These are phyloP conservation scores for Psettodes erumei DNA, from an alignment of 2,113 vertebrate genomes.

Conservation along the genomic window DNA sequence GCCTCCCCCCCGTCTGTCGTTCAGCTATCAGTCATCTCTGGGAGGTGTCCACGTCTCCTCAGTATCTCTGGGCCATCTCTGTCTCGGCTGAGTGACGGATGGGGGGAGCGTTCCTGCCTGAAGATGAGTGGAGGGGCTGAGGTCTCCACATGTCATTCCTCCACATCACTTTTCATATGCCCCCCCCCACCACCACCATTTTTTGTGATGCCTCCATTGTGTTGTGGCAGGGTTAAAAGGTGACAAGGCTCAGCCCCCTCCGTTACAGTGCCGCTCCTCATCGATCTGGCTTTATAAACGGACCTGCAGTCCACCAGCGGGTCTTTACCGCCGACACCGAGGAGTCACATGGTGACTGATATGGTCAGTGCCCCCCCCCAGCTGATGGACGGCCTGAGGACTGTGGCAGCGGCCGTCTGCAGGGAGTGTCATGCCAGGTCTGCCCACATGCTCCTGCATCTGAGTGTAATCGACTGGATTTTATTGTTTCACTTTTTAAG, in stretches of 20 bases:
- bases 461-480: not conserved
- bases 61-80: slow-evolving; percentile 45
- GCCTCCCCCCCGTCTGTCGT: slow-evolving; percentile 13
- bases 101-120: slow-evolving; percentile 36
- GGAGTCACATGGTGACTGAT: slow-evolving; percentile 31
- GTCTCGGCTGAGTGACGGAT: slow-evolving; percentile 65
- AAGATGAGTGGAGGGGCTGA: slow-evolving; percentile 59
- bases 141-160: slow-evolving; percentile 70
- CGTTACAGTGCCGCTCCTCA: slow-evolving; percentile 20
- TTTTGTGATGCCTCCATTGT: slow-evolving; percentile 35
- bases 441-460: not conserved
- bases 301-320: slow-evolving; percentile 26
- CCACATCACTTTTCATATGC: slow-evolving; percentile 46
- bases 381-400: slow-evolving; percentile 56
- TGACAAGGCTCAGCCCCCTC: slow-evolving; percentile 28
- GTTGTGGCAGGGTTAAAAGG: slow-evolving; percentile 52
- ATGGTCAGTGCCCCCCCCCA: slow-evolving; percentile 38
- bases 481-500: not conserved
- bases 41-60: slow-evolving; percentile 21
- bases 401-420: slow-evolving; percentile 18
- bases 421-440: slow-evolving; percentile 22
- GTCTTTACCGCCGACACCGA: slow-evolving; percentile 45
- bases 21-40: slow-evolving; percentile 48
- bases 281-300: slow-evolving; percentile 40
- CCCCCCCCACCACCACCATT: no score